Base-by-base conservation (phyloP, 2,888 invertebrate genomes). In the Nomada ruficornis region DNA sequence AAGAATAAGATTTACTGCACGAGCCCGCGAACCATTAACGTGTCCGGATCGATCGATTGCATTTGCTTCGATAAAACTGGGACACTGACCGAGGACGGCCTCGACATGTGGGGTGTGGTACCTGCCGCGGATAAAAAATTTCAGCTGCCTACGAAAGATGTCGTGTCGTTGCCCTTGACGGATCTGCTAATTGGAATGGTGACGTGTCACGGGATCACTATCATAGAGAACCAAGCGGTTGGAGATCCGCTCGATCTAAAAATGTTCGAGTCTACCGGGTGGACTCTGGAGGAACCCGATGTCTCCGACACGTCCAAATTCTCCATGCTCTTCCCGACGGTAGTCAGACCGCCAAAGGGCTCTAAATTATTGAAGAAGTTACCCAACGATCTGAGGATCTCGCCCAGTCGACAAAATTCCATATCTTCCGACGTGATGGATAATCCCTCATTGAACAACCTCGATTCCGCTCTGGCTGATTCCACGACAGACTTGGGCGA, bases 61-160 rank as follows among this genome's bases (percentile, higher is more conserved):
- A 96, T 98, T 71, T 98, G 98, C 91, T 98, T 98, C 92, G 98
- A 98, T 93, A 98, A 98, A 97, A 99, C 99, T 23, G 99, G 99
- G 15, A 99, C 99, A 0, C 94, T 99, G 81, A 99, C 99, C 0
- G 99, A 99, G 94, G 99, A 99, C 93, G 99, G 99, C 0, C 94
- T 99, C 42, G 98, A 99, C 94, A 96, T 99, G 96, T 97, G 98
- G 96, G 98, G 98, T 57, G 97, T 98, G 4, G 96, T 98, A 2
- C 96, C 98, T 0, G 94, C 94, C 18, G 91, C 95, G 92, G 93
- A 95, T 85, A 92, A 94, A 13, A 93, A 91, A 62, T 94, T 95
- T 78, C 92, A 92, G 42, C 82, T 94, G 10, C 95, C 96, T 0
- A 92, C 94, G 26, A 94, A 95, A 10, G 94, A 95, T 83, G 94